These are phyloP conservation scores for Mycalesis mineus DNA, from an alignment of 2,888 invertebrate genomes.

Conservation along the genomic window DNA sequence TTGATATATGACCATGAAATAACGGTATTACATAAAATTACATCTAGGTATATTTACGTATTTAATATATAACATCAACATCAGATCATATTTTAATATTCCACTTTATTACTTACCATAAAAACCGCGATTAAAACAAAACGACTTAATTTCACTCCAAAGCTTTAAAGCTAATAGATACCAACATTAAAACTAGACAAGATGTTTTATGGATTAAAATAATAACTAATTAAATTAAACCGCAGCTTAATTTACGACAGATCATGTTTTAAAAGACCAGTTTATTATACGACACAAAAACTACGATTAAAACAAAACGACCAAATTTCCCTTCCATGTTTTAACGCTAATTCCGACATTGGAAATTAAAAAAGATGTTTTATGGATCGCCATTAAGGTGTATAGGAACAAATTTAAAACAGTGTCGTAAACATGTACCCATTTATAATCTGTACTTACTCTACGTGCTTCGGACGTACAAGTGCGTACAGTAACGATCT, in stretches of 20 bases:
- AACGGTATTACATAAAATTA: too few relatives aligned
- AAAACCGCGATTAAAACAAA: too few relatives aligned
- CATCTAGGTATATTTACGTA: too few relatives aligned
- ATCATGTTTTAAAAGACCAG: slow-evolving; percentile 4
- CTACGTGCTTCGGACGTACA: slow-evolving; percentile 17
- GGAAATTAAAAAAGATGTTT: slow-evolving; percentile 23
- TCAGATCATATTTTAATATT: too few relatives aligned
- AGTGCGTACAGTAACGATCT: slow-evolving; percentile 25
- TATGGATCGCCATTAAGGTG: slow-evolving; percentile 21
- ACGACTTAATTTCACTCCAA: too few relatives aligned
- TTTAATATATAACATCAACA: too few relatives aligned
- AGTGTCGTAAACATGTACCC: slow-evolving; percentile 20
- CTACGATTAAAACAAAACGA: slow-evolving; percentile 19
- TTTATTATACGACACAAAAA: slow-evolving; percentile 20
- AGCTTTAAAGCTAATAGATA: too few relatives aligned
- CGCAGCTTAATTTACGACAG: not conserved
- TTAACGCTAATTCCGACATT: slow-evolving; percentile 18
- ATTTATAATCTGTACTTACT: slow-evolving; percentile 27
- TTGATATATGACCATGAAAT: too few relatives aligned
- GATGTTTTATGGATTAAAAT: too few relatives aligned
- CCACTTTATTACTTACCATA: too few relatives aligned
- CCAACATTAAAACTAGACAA: too few relatives aligned
- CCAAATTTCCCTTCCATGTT: slow-evolving; percentile 7
- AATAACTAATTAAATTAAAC: not conserved
- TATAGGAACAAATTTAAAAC: slow-evolving; percentile 22